Percentiles rank a stretch among this genome's conserved stretches.
Evolutionary conservation across 2,888 invertebrate species (phyloP).

Genomic region (Leucophora obtusa): DNA sequence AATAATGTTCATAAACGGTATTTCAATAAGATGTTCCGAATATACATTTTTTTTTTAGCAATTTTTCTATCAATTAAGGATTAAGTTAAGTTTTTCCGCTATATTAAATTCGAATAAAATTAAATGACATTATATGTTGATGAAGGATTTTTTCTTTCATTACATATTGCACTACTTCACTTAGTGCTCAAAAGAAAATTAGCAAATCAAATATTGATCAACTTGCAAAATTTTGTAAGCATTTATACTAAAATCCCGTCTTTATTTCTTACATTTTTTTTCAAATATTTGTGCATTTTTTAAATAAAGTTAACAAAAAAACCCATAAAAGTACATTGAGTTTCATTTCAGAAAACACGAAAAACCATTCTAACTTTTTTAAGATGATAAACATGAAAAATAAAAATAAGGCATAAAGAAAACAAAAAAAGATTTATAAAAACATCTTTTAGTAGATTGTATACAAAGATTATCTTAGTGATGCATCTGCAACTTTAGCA

Average conservation of each 20-base stretch:
- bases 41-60: no score
- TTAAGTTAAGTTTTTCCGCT: no score
- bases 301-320: slow-evolving; percentile 9
- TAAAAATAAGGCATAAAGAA: slow-evolving; percentile 30
- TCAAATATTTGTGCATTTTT: slow-evolving; percentile 8
- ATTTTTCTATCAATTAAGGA: no score
- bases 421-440: slow-evolving; percentile 4
- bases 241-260: background rate
- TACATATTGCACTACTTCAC: background rate
- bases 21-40: no score
- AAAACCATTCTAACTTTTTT: slow-evolving; percentile 24
- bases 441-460: slow-evolving; percentile 38
- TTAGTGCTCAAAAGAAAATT: background rate
- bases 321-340: slow-evolving; percentile 20
- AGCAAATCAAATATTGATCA: background rate
- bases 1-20: no score
- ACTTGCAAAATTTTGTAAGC: background rate
- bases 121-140: no score
- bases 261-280: slow-evolving; percentile 5
- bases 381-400: slow-evolving; percentile 15
- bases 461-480: slow-evolving; percentile 43
- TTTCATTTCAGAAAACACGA: slow-evolving; percentile 9
- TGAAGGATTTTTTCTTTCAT: no score
- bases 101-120: no score
- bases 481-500: slow-evolving; percentile 54